Conservation (phyloP, 2,113 vertebrate species). For the Caranx ignobilis region DNA sequence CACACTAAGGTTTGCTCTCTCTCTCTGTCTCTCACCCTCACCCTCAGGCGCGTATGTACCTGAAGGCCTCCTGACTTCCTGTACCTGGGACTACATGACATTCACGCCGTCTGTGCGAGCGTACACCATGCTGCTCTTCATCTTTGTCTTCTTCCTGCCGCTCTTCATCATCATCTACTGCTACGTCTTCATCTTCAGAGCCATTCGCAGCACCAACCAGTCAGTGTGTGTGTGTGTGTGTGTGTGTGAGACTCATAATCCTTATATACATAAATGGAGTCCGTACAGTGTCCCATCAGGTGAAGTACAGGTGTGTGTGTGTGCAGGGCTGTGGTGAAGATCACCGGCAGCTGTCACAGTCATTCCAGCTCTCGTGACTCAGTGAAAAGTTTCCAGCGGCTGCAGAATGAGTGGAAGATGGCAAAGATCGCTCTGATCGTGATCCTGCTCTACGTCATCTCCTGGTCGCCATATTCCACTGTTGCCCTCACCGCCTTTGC, state of each 20-base stretch:
- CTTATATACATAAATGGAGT: too few species aligned
- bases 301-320: slow-evolving; percentile 9
- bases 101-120: slow-evolving; percentile 92
- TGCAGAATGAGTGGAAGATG: slow-evolving; percentile 97
- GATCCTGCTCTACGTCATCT: slow-evolving; percentile 92
- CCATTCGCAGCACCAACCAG: slow-evolving; percentile 91
- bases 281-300: too few species aligned
- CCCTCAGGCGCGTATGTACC: slow-evolving; percentile 92
- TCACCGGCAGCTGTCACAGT: slow-evolving; percentile 79
- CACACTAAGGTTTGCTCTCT: neutral
- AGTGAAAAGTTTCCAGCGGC: slow-evolving; percentile 85
- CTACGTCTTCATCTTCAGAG: slow-evolving; percentile 94
- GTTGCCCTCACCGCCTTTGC: slow-evolving; percentile 94
- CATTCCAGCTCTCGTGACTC: slow-evolving; percentile 78
- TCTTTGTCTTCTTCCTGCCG: slow-evolving; percentile 95
- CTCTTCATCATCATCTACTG: slow-evolving; percentile 93
- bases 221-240: slow-evolving; percentile 62
- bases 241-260: slow-evolving; percentile 3
- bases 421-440: slow-evolving; percentile 93
- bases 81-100: slow-evolving; percentile 95
- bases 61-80: slow-evolving; percentile 94
- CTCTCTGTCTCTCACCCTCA: neutral
- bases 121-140: slow-evolving; percentile 96
- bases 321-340: slow-evolving; percentile 88
- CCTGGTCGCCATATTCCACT: slow-evolving; percentile 95